phyloP scores from a whole-genome alignment of 2,113 vertebrate species.

The Callaeas wilsoni region DNA sequence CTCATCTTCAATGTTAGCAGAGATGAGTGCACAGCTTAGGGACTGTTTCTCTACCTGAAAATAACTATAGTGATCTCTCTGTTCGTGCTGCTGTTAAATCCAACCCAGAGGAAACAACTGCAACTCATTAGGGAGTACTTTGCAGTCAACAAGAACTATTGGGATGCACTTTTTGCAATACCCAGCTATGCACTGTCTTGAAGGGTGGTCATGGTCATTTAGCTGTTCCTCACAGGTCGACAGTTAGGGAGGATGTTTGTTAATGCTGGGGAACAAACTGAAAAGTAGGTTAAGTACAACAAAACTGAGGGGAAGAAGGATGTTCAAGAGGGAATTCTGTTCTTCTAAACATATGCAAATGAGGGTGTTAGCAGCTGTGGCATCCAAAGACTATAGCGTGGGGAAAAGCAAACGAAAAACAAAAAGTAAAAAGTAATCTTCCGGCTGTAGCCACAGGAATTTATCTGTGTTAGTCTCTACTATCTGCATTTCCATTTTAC shows the following conservation, averaged over 20 bases:
- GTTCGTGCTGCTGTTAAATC: not conserved
- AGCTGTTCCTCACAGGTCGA: not conserved
- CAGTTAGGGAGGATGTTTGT: not conserved
- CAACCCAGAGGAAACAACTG: not conserved
- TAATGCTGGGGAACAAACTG: not conserved
- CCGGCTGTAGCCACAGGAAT: not conserved
- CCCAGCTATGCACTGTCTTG: not conserved
- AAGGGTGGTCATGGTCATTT: not conserved
- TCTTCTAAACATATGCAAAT: not conserved
- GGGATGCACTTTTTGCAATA: not conserved
- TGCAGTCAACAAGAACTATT: not conserved
- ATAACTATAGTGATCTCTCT: not conserved
- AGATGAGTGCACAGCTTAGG: not conserved
- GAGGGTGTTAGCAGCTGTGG: not conserved
- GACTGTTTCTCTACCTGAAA: not conserved
- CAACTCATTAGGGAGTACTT: not conserved
- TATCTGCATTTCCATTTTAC: not conserved
- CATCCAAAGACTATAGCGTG: not conserved
- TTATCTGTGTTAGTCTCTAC: not conserved
- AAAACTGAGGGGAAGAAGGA: not conserved
- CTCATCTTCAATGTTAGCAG: not conserved
- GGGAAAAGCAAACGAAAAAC: not conserved
- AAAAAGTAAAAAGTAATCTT: not conserved
- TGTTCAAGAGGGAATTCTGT: not conserved
- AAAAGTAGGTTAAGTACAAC: not conserved